Conservation (phyloP, 2,113 vertebrate genomes). For the Marcusenius ussheri region DNA sequence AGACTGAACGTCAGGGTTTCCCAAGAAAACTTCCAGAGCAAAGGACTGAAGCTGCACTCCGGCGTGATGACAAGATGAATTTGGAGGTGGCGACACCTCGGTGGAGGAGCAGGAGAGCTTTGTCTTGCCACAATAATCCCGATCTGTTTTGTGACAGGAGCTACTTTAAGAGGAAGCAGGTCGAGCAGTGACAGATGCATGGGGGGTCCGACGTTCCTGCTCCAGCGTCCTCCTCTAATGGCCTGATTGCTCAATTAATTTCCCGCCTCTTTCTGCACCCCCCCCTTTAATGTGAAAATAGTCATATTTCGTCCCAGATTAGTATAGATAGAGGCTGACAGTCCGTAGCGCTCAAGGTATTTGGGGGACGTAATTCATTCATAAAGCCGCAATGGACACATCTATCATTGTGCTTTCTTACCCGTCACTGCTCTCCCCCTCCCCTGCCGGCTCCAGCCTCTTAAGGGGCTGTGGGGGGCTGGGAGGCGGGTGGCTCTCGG, state of each 20-base stretch:
- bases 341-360: constrained; percentile 88
- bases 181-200: constrained; percentile 69
- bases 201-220: constrained; percentile 65
- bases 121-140: constrained; percentile 61
- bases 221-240: constrained; percentile 70
- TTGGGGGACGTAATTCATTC: constrained; percentile 95
- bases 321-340: constrained; percentile 80
- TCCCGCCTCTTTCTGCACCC: constrained; percentile 65
- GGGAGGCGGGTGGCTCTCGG: constrained; percentile 54
- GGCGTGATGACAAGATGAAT: constrained; percentile 42
- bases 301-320: constrained; percentile 92
- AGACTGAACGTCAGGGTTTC: background rate
- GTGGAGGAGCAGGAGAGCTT: constrained; percentile 58
- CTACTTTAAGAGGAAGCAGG: constrained; percentile 50
- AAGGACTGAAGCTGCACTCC: background rate
- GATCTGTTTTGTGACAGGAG: constrained; percentile 55
- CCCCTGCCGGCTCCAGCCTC: constrained; percentile 61
- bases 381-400: constrained; percentile 85
- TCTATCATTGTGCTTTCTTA: constrained; percentile 73
- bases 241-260: constrained; percentile 86
- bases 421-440: constrained; percentile 40
- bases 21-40: background rate
- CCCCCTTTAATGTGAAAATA: constrained; percentile 75
- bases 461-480: constrained; percentile 36
- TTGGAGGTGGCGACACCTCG: constrained; percentile 44